Evolutionary conservation across 2,113 vertebrate genomes (phyloP).

Genomic region (Merops nubicus): DNA sequence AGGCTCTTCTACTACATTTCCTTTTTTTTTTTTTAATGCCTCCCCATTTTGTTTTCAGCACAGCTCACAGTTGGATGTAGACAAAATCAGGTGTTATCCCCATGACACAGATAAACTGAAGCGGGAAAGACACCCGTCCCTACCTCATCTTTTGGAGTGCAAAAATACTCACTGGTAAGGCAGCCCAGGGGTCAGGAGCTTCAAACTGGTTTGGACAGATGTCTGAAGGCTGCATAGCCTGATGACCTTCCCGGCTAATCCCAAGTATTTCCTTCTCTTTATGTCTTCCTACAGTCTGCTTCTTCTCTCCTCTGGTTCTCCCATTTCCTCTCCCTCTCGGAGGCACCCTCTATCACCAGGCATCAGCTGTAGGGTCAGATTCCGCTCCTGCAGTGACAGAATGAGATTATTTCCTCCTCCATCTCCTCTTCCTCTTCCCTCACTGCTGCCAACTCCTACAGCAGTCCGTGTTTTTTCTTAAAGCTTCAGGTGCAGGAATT

Average conservation of each 20-base stretch:
- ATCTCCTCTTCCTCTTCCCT: constrained; percentile 55
- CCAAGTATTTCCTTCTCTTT: constrained; percentile 52
- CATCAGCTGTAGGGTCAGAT: not conserved
- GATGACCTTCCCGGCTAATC: constrained; percentile 24
- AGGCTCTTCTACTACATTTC: not conserved
- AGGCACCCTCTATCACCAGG: not conserved
- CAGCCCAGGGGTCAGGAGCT: not conserved
- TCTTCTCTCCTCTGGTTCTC: constrained; percentile 10
- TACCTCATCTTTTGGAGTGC: not conserved
- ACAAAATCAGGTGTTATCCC: not conserved
- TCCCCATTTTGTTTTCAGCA: not conserved
- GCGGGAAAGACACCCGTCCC: constrained; percentile 44
- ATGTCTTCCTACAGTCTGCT: not conserved
- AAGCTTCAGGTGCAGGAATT: constrained; percentile 37
- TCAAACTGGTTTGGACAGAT: not conserved
- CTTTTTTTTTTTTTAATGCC: not conserved
- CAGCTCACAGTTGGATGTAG: not conserved
- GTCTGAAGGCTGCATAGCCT: not conserved
- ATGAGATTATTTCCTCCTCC: constrained; percentile 62
- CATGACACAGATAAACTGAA: not conserved
- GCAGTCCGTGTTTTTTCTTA: not conserved
- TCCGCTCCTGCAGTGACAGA: constrained; percentile 33
- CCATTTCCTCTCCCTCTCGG: constrained; percentile 29
- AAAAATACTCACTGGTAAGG: not conserved
- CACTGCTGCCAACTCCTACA: constrained; percentile 40